Base-by-base conservation (phyloP, 2,113 vertebrate species). In the Calonectris borealis region DNA sequence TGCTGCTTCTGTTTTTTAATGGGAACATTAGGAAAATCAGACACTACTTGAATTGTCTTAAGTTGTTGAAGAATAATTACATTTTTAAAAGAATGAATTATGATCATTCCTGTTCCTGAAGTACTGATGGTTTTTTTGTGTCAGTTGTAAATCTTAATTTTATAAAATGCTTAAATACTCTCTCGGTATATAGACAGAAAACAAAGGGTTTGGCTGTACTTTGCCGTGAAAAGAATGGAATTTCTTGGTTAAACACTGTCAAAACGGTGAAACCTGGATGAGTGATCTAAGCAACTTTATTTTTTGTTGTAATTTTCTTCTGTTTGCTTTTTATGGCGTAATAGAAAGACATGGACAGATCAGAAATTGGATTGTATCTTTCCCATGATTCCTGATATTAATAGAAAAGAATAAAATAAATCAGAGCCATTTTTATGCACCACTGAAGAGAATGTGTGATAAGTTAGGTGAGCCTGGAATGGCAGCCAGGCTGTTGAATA, bases 381-480 rank as follows among this genome's bases (percentile, higher is more conserved):
- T 58, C 13, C 79, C 7, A 10, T 36, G 6, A 15, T 52, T 64
- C 34, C 36, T 77, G 70, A 5, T 79, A 29, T 32, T 44, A 64
- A 34, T 0, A 62, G 29, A 61, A 55, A 77, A 38, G 22, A 73
- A 42, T 69, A 57, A 76, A 95, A 48, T 20, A n/a, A 46, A 24
- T 49, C 0, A 0, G 62, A 66, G 46, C 71, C 0, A 0, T 58
- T 79, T 61, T 44, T 40, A 15, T 70, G 58, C 7, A 5, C 42
- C n/a, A 8, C 31, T 27, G 58, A 61, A 64, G 58, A 61, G 62
- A 52, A 55, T 0, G 19, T 36, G 71, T 3, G 48, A 7, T 34
- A 34, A 32, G 42, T 34, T 26, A 26, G n/a, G 36, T 26, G 52
- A 76, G 48, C 54, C 54, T 76, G 87, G 42, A 80, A 27, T 8